Evolutionary conservation across 2,797 vertebrate species (phyloP), one percentile per base, ranked within the genome.

Genomic region (Cottoperca gobio): DNA sequence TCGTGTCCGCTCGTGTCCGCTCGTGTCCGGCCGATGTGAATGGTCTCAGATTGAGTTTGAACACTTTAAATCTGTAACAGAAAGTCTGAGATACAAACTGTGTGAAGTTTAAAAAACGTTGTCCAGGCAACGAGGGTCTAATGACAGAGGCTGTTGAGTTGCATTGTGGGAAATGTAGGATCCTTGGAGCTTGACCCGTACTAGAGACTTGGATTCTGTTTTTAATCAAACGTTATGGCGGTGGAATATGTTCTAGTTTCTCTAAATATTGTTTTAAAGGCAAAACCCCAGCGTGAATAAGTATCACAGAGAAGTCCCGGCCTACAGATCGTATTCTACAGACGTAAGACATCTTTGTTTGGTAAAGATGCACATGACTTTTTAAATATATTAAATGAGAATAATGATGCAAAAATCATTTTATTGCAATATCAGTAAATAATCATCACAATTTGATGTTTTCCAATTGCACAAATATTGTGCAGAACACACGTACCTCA

Each of bases 111-210:
- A 17, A 37, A 24, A 11, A 21, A 21, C 19, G 4, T 35, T 21
- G 21, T n/a, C 48, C 62, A 39, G 6, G 10, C 28, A 69, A 17
- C 31, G 16, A 39, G 54, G 33, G 1, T 21, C 23, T 16, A n/a
- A 26, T 26, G 26, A 26, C 5, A 5, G 17, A 59, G 4, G 21
- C 16, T 10, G 5, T 8, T 24, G n/a, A 45, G 40, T 23, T 75
- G 63, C 63, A 68, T 67, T 31, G 21, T 75, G 64, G 73, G 64
- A 33, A 46, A 3, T 68, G 48, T 61, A 53, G 28, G 10, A 33
- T 9, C 26, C 52, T 28, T 19, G 8, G 14, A 40, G 3, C 23
- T 8, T 7, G 14, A 33, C 14, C 9, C 50, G 35, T 3, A 21
- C 24, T 2, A 6, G n/a, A n/a, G n/a, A n/a, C n/a, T n/a, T n/a